Conservation (phyloP, 2,797 vertebrate species). For the Megaceryle alcyon region DNA sequence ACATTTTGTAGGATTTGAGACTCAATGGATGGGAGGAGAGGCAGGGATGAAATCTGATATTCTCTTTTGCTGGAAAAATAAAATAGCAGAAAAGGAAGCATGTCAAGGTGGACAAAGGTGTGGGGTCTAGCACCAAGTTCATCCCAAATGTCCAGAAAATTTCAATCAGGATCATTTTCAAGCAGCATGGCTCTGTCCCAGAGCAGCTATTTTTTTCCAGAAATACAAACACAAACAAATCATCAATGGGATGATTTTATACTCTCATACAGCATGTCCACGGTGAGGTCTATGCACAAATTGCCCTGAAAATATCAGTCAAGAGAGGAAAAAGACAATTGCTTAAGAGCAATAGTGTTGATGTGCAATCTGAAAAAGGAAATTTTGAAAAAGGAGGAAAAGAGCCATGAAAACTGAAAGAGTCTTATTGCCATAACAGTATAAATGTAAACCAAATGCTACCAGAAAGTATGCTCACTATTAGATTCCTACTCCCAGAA, state of each 20-base stretch:
- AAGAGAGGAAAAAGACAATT: not conserved
- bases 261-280: not conserved
- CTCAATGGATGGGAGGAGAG: not conserved
- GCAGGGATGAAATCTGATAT: not conserved
- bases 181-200: not conserved
- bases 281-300: not conserved
- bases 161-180: not conserved
- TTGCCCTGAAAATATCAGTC: constrained; percentile 8
- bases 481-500: not conserved
- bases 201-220: not conserved
- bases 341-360: not conserved
- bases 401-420: not conserved
- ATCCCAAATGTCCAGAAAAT: not conserved
- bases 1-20: not conserved
- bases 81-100: not conserved
- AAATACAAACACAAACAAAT: not conserved
- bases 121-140: not conserved
- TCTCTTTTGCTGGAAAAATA: not conserved
- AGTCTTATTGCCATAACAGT: not conserved
- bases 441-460: not conserved
- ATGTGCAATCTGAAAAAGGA: not conserved
- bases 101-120: not conserved
- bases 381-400: not conserved
- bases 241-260: not conserved
- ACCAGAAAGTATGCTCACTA: not conserved